Percentiles rank a stretch among this genome's conserved stretches.
Evolutionary conservation across 2,888 invertebrate genomes (phyloP).

Genomic region (Bombylius major): DNA sequence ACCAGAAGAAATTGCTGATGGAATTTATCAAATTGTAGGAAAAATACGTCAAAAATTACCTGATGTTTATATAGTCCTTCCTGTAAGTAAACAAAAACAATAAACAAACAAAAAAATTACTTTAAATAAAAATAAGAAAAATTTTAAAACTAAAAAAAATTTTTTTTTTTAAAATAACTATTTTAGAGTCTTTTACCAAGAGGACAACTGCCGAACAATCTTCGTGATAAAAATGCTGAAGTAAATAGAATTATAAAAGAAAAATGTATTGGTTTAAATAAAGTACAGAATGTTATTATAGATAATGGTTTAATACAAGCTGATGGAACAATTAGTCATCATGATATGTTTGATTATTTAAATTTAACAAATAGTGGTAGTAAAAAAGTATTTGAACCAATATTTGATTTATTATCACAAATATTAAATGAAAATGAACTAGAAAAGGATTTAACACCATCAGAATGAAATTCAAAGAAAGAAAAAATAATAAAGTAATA

Average conservation of each 20-base stretch:
- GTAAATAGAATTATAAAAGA: conserved; percentile 62
- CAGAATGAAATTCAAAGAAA: conserved; percentile 40
- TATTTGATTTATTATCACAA: conserved; percentile 66
- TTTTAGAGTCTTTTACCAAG: conserved; percentile 76
- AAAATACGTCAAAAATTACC: conserved; percentile 65
- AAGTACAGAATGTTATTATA: conserved; percentile 65
- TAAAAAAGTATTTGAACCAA: conserved; percentile 73
- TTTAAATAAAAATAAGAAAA: too few relatives aligned
- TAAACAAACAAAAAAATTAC: too few relatives aligned
- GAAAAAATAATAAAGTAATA: not conserved
- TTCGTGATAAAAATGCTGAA: conserved; percentile 62
- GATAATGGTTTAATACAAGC: conserved; percentile 67
- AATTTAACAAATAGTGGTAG: conserved; percentile 78
- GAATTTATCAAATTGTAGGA: conserved; percentile 63
- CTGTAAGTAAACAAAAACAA: conserved; percentile 45
- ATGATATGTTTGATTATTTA: conserved; percentile 86
- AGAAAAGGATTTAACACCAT: conserved; percentile 60
- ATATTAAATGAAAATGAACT: conserved; percentile 62
- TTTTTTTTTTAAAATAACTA: not conserved
- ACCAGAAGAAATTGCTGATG: conserved; percentile 69
- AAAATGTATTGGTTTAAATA: conserved; percentile 48
- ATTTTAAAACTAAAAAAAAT: too few relatives aligned
- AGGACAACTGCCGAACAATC: conserved; percentile 70
- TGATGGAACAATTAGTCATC: conserved; percentile 72
- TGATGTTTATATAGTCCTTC: conserved; percentile 67